Evolutionary conservation across 2,113 vertebrate species (phyloP).

Genomic region (Sander vitreus): DNA sequence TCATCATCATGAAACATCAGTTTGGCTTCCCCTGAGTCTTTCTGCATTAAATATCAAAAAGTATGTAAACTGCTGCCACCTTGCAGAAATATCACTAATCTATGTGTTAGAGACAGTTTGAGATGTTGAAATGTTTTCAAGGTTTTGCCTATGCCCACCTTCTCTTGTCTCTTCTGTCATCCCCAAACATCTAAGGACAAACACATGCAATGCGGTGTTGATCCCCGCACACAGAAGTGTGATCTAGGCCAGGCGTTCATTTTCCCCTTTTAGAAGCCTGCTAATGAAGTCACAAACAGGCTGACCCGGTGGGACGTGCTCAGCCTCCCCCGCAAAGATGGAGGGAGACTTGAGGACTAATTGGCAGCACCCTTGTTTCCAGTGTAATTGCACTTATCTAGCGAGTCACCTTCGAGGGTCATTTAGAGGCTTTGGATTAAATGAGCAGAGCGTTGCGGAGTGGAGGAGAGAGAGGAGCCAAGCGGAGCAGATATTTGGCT

Average conservation of each 20-base stretch:
- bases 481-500: conserved; percentile 76
- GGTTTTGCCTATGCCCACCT: conserved; percentile 10
- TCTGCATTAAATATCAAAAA: conserved; percentile 31
- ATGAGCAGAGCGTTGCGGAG: conserved; percentile 79
- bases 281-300: conserved; percentile 87
- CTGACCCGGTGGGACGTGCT: conserved; percentile 76
- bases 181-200: conserved; percentile 64
- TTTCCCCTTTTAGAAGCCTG: conserved; percentile 81
- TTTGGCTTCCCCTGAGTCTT: conserved; percentile 2
- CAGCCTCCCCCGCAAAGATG: conserved; percentile 68
- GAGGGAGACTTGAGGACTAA: conserved; percentile 82
- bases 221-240: conserved; percentile 66
- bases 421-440: conserved; percentile 85
- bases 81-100: conserved; percentile 3
- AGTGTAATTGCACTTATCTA: conserved; percentile 87
- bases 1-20: conserved; percentile 28
- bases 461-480: conserved; percentile 63
- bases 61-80: neutral
- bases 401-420: conserved; percentile 87
- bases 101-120: neutral
- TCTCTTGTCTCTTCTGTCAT: conserved; percentile 17
- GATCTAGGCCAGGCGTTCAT: conserved; percentile 75
- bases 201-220: conserved; percentile 54
- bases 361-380: conserved; percentile 85
- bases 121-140: conserved; percentile 23